Conservation (phyloP, 2,888 invertebrate genomes). For the Schizaphis graminum region DNA sequence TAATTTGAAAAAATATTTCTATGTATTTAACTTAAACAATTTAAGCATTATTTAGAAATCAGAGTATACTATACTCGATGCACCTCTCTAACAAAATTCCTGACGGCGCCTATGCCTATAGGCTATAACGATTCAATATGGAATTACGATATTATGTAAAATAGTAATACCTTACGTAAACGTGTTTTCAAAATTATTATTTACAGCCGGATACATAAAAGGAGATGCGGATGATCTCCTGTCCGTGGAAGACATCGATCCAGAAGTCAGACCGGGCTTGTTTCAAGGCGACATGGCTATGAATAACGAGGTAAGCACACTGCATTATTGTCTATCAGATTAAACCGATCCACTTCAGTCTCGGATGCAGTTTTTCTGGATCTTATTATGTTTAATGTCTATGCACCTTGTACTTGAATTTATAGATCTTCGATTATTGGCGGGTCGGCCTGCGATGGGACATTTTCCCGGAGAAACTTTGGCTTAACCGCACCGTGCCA, state of each 20-base stretch:
- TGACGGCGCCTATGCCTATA: neutral
- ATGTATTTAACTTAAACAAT: too few relatives aligned
- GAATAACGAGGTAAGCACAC: slow-evolving; percentile 72
- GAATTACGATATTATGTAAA: neutral
- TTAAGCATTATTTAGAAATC: too few relatives aligned
- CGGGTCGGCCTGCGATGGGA: slow-evolving; percentile 78
- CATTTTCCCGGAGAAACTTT: slow-evolving; percentile 77
- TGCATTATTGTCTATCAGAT: neutral
- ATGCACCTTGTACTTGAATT: slow-evolving; percentile 6
- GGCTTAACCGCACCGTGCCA: slow-evolving; percentile 78
- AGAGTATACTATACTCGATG: too few relatives aligned
- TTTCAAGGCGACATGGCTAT: slow-evolving; percentile 81
- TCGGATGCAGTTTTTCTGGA: neutral
- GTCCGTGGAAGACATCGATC: slow-evolving; percentile 72
- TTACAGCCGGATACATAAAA: slow-evolving; percentile 65
- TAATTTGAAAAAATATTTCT: too few relatives aligned
- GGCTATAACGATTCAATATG: neutral
- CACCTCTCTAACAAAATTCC: too few relatives aligned
- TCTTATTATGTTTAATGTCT: neutral
- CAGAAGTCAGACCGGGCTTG: slow-evolving; percentile 78
- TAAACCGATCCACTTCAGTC: neutral
- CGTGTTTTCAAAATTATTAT: neutral
- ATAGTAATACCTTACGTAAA: neutral
- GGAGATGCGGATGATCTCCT: slow-evolving; percentile 67
- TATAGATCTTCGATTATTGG: slow-evolving; percentile 74